These are phyloP conservation scores for Parus major DNA, from an alignment of 2,113 vertebrate species.

Conservation along the genomic window DNA sequence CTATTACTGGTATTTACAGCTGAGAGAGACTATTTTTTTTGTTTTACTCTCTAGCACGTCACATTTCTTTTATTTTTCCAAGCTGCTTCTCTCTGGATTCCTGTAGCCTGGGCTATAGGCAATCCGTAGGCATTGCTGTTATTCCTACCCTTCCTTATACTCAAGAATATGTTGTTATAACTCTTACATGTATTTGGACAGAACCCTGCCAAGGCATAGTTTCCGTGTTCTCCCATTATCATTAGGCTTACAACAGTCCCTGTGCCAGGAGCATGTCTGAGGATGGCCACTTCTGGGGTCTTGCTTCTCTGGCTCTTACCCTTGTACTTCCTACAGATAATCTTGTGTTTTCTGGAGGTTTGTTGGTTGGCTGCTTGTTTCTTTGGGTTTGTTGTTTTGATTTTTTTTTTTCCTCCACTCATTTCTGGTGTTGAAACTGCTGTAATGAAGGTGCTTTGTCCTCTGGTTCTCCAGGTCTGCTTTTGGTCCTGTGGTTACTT, in stretches of 20 bases:
- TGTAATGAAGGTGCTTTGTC: background rate
- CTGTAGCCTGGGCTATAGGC: background rate
- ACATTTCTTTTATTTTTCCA: background rate
- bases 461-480: background rate
- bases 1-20: background rate
- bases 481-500: background rate
- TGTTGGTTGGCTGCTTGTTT: background rate
- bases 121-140: background rate
- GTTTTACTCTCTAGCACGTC: background rate
- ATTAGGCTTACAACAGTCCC: background rate
- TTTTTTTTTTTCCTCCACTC: background rate
- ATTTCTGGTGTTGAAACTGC: background rate
- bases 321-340: background rate
- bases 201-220: background rate
- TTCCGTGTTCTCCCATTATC: background rate
- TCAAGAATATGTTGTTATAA: background rate
- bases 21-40: background rate
- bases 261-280: background rate
- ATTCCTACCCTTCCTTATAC: background rate
- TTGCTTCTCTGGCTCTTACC: background rate
- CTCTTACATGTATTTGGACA: background rate
- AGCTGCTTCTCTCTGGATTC: background rate
- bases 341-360: background rate
- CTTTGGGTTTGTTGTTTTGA: background rate
- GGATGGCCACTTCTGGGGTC: background rate